These are phyloP conservation scores for Oenanthe melanoleuca DNA, from an alignment of 2,113 vertebrate species.

Conservation along the genomic window DNA sequence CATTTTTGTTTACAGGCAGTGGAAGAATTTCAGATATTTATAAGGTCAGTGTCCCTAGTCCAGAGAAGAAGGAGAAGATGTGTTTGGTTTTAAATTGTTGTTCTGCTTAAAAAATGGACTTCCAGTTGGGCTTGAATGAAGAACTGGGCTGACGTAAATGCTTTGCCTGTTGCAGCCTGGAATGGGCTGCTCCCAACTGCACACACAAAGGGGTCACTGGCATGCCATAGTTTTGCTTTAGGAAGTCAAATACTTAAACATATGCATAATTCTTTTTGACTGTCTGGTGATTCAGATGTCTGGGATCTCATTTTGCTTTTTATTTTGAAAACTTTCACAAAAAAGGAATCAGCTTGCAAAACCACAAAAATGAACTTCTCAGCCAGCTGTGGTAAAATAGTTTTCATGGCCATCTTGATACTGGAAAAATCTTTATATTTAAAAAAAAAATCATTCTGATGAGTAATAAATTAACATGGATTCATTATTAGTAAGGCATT, in stretches of 20 bases:
- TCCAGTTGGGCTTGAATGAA: not conserved
- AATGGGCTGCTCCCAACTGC: not conserved
- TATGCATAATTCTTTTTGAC: not conserved
- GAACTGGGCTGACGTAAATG: not conserved
- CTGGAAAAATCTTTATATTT: not conserved
- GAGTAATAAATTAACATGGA: not conserved
- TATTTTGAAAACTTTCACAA: slow-evolving; percentile 55
- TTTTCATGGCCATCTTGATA: not conserved
- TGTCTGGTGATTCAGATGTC: slow-evolving; percentile 66
- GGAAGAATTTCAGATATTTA: slow-evolving; percentile 48
- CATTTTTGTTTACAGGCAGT: slow-evolving; percentile 40
- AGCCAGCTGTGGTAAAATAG: slow-evolving; percentile 10
- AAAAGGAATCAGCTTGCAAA: slow-evolving; percentile 58
- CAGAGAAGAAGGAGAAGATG: not conserved
- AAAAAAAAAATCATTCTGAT: not conserved
- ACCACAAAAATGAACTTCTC: slow-evolving; percentile 65
- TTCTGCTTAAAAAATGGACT: not conserved
- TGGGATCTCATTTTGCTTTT: slow-evolving; percentile 55
- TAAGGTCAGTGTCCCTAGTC: not conserved
- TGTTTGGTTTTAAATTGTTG: not conserved
- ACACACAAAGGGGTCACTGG: not conserved
- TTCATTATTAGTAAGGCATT: not conserved
- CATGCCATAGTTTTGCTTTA: not conserved
- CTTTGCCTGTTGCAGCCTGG: not conserved
- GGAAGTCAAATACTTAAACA: slow-evolving; percentile 20